Evolutionary conservation across 2,797 vertebrate genomes (phyloP), one percentile per base, ranked within the genome.

Genomic region (Gymnoscopelus microlampas): DNA sequence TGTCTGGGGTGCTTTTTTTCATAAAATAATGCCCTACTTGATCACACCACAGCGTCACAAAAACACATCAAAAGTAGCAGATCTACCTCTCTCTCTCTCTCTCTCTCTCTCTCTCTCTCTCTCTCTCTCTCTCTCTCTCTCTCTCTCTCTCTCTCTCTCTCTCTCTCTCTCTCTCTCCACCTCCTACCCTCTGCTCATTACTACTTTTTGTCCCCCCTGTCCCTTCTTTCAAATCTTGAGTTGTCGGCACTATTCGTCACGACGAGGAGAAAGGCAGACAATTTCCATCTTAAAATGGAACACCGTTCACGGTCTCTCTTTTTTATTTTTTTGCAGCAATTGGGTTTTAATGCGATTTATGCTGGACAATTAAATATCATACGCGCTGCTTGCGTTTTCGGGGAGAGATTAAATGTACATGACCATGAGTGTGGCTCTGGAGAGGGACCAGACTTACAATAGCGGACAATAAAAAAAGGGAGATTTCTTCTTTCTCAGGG

Each of bases 401-500:
- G 32, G 32, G 32, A 19, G 5, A 35, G 32, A 35, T 35, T 35
- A 35, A 15, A 6, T 14, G 13, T 53, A n/a, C 15, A 53, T 53
- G 14, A 2, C 8, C 8, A 4, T 53, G 13, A 53, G 8, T 15
- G 7, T 19, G 11, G 53, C 53, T 54, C 53, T 23, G 23, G 8
- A 10, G 8, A 10, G 39, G 8, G 39, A 44, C 39, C 39, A 10
- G 39, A 7, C 7, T 10, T 44, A 44, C 39, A 44, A 44, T 44
- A 44, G 39, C 39, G 39, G 39, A 8, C 39, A 44, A 44, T 44
- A 44, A 44, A 44, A 60, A 29, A 66, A 62, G 61, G 68, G 29
- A 50, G 63, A 67, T 59, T 73, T 73, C 57, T 69, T 51, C 63
- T 74, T 73, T 83, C 67, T 77, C 63, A 68, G 68, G 77, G 77